Conservation (phyloP, 1,140 invertebrate species). For the Triops longicaudatus region DNA sequence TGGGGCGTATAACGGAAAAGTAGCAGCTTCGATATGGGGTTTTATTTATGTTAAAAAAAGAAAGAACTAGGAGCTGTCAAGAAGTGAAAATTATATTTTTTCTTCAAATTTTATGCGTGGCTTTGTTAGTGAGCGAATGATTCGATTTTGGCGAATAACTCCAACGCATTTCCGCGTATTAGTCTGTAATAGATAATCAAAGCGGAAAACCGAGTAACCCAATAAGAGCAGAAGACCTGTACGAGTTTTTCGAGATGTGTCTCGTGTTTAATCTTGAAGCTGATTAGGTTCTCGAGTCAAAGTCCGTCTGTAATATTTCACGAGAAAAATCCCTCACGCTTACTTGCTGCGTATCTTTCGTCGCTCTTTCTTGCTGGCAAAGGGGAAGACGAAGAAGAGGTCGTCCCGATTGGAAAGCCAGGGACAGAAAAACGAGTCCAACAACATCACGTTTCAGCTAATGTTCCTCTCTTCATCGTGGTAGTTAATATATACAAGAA, state of each 20-base stretch:
- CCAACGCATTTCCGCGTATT: too few relatives aligned
- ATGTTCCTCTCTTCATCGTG: background rate
- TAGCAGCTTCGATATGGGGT: too few relatives aligned
- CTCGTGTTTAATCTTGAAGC: background rate
- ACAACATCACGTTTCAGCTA: background rate
- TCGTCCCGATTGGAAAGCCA: background rate
- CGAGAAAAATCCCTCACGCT: background rate
- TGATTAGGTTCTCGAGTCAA: background rate
- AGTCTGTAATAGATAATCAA: too few relatives aligned
- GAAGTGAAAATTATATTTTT: too few relatives aligned
- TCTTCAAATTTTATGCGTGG: too few relatives aligned
- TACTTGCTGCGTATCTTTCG: background rate
- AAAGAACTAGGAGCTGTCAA: too few relatives aligned
- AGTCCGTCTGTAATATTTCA: background rate
- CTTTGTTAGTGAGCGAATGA: too few relatives aligned
- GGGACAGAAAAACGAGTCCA: background rate
- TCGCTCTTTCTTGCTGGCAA: background rate
- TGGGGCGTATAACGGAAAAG: too few relatives aligned
- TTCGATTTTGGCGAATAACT: too few relatives aligned
- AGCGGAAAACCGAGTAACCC: too few relatives aligned
- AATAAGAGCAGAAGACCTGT: background rate
- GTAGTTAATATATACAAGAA: background rate
- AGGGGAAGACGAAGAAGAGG: background rate
- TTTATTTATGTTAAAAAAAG: too few relatives aligned
- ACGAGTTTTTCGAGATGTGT: background rate